Percentiles rank a stretch among this genome's conserved stretches.
Evolutionary conservation across 2,888 invertebrate genomes (phyloP).

Genomic region (Trachelus tabidus): DNA sequence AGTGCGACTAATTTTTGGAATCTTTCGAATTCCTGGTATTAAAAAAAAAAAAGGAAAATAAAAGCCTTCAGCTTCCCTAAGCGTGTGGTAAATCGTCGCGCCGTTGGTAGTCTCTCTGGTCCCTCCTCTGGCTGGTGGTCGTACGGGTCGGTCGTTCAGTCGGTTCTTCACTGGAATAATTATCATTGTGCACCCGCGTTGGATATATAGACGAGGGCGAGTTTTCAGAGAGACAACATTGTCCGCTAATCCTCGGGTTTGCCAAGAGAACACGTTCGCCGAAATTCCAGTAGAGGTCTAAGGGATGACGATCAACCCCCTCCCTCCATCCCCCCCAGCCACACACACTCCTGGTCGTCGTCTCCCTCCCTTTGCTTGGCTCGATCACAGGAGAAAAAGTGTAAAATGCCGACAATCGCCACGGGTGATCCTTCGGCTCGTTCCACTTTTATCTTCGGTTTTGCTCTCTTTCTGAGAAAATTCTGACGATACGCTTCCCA

Average conservation of each 20-base stretch:
- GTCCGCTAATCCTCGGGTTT: slow-evolving; percentile 32
- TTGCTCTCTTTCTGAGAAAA: not conserved
- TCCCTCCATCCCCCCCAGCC: no score
- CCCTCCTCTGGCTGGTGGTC: not conserved
- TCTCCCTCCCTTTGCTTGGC: not conserved
- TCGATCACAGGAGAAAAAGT: slow-evolving; percentile 1
- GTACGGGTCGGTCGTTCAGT: not conserved
- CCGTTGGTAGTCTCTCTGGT: not conserved
- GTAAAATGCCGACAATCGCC: not conserved
- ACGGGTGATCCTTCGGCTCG: not conserved
- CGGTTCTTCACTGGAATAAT: slow-evolving; percentile 2
- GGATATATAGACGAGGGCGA: slow-evolving; percentile 1
- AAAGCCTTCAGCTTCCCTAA: not conserved
- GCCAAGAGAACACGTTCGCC: slow-evolving; percentile 32
- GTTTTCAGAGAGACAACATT: not conserved
- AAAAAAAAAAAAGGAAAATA: not conserved
- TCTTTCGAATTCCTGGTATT: not conserved
- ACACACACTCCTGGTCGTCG: not conserved
- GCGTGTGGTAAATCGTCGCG: slow-evolving; percentile 2
- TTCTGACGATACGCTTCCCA: not conserved
- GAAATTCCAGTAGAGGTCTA: slow-evolving; percentile 25
- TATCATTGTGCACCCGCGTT: not conserved
- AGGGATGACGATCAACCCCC: not conserved
- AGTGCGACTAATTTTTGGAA: not conserved
- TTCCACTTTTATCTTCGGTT: not conserved